These are phyloP conservation scores for Tapirus terrestris DNA, from an alignment of 2,113 vertebrate genomes.

Conservation along the genomic window DNA sequence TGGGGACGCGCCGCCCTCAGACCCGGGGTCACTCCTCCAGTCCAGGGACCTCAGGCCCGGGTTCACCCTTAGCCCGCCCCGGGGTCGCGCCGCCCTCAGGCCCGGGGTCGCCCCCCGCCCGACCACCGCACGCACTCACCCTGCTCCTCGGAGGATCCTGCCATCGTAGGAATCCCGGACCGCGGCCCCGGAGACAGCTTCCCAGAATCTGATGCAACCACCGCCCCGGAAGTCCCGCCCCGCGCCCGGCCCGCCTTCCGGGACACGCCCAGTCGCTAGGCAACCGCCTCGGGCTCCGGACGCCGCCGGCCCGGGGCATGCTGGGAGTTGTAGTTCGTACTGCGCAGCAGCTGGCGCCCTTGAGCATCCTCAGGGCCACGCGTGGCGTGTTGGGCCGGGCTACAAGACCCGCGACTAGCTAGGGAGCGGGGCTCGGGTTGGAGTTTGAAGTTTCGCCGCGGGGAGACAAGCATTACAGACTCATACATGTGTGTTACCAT, in stretches of 20 bases:
- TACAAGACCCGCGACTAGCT: fast-evolving
- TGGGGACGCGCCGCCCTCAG: background rate
- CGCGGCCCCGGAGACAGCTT: background rate
- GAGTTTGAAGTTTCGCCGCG: too few relatives aligned
- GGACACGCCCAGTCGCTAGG: conserved; percentile 32
- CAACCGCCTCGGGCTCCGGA: background rate
- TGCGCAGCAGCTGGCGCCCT: fast-evolving
- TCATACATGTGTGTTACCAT: fast-evolving
- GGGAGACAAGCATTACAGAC: background rate
- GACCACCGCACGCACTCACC: conserved; percentile 39
- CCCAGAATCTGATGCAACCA: conserved; percentile 85
- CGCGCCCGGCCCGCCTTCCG: conserved; percentile 55
- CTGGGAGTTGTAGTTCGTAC: conserved; percentile 19
- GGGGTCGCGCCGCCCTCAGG: background rate
- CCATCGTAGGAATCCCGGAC: conserved; percentile 54
- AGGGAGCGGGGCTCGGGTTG: fast-evolving
- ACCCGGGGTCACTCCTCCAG: background rate
- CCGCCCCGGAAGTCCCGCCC: conserved; percentile 79
- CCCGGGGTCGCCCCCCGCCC: background rate
- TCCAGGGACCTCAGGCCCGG: too few relatives aligned
- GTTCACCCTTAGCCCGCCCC: too few relatives aligned
- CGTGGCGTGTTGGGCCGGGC: fast-evolving
- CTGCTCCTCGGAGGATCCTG: conserved; percentile 49
- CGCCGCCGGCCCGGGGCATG: background rate
- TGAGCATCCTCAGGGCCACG: fast-evolving